These are phyloP conservation scores for Pantherophis alleghaniensis DNA, from an alignment of 2,797 vertebrate species.

Conservation along the genomic window DNA sequence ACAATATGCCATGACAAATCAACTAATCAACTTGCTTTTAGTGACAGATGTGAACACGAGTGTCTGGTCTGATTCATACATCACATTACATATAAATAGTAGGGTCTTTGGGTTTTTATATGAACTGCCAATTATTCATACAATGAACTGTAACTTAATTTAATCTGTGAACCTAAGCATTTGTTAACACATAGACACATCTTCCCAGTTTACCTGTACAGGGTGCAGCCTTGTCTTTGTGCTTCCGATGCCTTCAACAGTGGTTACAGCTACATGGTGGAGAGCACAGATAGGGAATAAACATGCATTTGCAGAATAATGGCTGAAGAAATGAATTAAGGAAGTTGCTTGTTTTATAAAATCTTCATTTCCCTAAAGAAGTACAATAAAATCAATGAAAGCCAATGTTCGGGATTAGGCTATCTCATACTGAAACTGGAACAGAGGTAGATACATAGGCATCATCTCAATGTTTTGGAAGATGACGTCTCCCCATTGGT, in stretches of 20 bases:
- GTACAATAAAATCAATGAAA: neutral
- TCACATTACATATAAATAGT: neutral
- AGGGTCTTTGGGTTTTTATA: neutral
- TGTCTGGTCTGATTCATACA: neutral
- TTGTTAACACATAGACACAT: neutral
- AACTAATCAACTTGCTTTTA: neutral
- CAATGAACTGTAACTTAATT: neutral
- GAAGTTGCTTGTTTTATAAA: conserved; percentile 35
- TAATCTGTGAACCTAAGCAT: neutral
- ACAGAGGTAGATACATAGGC: neutral
- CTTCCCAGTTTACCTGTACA: conserved; percentile 73
- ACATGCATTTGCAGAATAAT: conserved; percentile 87
- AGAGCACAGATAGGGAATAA: conserved; percentile 89
- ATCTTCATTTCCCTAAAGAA: neutral
- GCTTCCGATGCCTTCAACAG: conserved; percentile 85
- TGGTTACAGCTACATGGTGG: conserved; percentile 84
- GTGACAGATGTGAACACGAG: neutral
- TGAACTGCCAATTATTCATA: neutral
- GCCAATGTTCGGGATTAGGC: neutral
- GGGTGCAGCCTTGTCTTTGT: conserved; percentile 81
- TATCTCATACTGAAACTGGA: neutral
- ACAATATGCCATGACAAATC: neutral
- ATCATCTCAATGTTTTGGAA: neutral
- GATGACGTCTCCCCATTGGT: neutral
- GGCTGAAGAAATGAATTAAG: conserved; percentile 75